Percentiles rank a stretch among this genome's conserved stretches.
Conservation (phyloP, 1,140 invertebrate genomes). For the Limonius californicus region DNA sequence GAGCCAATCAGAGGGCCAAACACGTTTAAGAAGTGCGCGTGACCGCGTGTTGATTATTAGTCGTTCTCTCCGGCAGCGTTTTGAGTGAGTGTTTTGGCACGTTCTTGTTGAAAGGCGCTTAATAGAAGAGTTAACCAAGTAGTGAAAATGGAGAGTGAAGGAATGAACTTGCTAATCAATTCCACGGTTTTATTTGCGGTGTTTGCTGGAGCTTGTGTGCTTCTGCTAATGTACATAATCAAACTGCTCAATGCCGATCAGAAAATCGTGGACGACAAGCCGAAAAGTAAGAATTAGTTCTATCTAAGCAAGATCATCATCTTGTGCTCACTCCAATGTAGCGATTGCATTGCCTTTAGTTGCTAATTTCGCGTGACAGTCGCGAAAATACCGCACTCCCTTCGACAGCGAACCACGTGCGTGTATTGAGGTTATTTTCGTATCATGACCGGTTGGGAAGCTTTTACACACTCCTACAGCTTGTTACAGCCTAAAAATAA, state of each 20-base stretch:
- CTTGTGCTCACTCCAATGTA: no score
- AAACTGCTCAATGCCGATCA: slow-evolving; percentile 27
- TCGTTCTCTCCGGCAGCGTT: neutral
- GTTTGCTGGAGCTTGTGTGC: slow-evolving; percentile 26
- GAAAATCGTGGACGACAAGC: slow-evolving; percentile 16
- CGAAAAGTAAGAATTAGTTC: slow-evolving; percentile 29
- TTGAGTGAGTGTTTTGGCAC: neutral
- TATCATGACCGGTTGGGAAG: slow-evolving; percentile 2
- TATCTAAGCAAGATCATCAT: no score
- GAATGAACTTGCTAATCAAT: slow-evolving; percentile 17
- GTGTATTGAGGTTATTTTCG: slow-evolving; percentile 28
- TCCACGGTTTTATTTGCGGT: slow-evolving; percentile 23
- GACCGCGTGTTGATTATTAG: slow-evolving; percentile 9
- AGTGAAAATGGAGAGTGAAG: slow-evolving; percentile 15
- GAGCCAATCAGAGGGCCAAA: neutral
- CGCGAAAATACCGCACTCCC: neutral
- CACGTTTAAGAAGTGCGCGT: neutral
- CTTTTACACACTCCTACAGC: neutral
- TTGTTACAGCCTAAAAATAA: slow-evolving; percentile 1
- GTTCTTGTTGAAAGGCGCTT: neutral
- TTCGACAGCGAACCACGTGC: slow-evolving; percentile 9
- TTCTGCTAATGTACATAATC: slow-evolving; percentile 31
- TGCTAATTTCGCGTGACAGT: neutral
- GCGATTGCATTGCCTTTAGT: no score
- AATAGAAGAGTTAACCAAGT: neutral